Evolutionary conservation across 2,797 vertebrate genomes (phyloP).

Genomic region (Myiotriccus ornatus): DNA sequence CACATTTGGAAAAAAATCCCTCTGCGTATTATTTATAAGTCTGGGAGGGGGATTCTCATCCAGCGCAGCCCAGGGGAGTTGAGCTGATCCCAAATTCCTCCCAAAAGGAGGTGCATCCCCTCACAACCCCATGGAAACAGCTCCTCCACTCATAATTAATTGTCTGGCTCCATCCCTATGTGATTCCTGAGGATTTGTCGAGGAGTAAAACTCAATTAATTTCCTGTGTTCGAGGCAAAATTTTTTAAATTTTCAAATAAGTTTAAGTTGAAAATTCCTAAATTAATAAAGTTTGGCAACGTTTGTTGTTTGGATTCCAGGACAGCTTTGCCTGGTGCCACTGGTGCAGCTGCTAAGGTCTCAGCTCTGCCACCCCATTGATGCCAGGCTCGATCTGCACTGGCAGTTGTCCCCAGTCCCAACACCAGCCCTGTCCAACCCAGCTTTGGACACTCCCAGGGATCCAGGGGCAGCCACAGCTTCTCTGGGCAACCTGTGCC

Average conservation of each 20-base stretch:
- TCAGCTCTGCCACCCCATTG: background rate
- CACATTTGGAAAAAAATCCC: background rate
- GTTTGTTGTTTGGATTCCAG: background rate
- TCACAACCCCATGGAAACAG: rapidly evolving
- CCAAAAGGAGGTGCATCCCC: background rate
- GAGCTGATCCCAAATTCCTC: background rate
- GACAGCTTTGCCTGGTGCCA: background rate
- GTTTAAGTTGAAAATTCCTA: background rate
- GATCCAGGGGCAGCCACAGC: background rate
- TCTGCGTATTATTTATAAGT: background rate
- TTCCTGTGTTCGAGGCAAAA: rapidly evolving
- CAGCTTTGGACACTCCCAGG: background rate
- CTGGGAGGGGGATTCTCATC: background rate
- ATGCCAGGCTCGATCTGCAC: rapidly evolving
- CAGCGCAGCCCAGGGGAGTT: background rate
- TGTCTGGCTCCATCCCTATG: background rate
- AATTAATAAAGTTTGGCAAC: rapidly evolving
- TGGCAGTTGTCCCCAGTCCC: background rate
- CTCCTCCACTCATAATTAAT: rapidly evolving
- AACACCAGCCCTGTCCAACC: background rate
- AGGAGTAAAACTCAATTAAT: background rate
- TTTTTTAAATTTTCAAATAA: rapidly evolving
- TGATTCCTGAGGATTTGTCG: background rate
- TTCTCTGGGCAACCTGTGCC: background rate
- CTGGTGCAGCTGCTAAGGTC: too few relatives aligned